phyloP scores from a whole-genome alignment of 2,888 invertebrate genomes.

The Epistrophella euchroma region DNA sequence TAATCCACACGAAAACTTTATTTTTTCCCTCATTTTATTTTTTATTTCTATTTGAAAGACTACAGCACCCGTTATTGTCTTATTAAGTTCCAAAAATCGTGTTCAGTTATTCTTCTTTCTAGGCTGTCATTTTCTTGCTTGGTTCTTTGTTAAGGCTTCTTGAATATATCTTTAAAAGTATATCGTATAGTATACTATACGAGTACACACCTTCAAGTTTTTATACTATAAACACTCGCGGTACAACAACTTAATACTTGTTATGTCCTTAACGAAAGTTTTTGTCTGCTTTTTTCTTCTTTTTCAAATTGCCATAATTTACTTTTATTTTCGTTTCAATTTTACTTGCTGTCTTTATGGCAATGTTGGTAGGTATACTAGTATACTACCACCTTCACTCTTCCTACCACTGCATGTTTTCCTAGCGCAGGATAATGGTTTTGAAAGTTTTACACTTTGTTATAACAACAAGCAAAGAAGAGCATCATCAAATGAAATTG shows the following conservation, averaged over 20 bases:
- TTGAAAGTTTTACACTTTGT: slow-evolving; percentile 71
- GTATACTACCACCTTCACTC: slow-evolving; percentile 9
- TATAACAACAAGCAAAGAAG: slow-evolving; percentile 43
- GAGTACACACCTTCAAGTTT: not conserved
- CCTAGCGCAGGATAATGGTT: slow-evolving; percentile 67
- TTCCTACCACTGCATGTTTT: slow-evolving; percentile 30
- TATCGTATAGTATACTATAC: not conserved
- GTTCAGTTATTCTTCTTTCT: slow-evolving; percentile 5
- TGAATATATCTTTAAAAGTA: not conserved
- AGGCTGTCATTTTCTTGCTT: not conserved
- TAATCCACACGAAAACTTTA: slow-evolving; percentile 58
- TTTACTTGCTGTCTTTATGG: slow-evolving; percentile 62
- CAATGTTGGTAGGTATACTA: not conserved
- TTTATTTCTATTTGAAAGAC: slow-evolving; percentile 29
- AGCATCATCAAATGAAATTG: slow-evolving; percentile 73
- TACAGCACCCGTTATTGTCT: slow-evolving; percentile 43
- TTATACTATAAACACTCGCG: not conserved
- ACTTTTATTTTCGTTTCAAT: slow-evolving; percentile 76
- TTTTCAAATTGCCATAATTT: slow-evolving; percentile 76
- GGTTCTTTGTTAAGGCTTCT: not conserved
- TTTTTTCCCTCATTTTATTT: slow-evolving; percentile 12
- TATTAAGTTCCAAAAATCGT: slow-evolving; percentile 56
- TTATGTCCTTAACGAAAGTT: slow-evolving; percentile 72
- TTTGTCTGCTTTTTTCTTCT: slow-evolving; percentile 57
- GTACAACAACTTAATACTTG: slow-evolving; percentile 67